Evolutionary conservation across 23 tunicate genomes (phyloP), one percentile per base, ranked within the genome.

Genomic region (Trididemnum clinides): DNA sequence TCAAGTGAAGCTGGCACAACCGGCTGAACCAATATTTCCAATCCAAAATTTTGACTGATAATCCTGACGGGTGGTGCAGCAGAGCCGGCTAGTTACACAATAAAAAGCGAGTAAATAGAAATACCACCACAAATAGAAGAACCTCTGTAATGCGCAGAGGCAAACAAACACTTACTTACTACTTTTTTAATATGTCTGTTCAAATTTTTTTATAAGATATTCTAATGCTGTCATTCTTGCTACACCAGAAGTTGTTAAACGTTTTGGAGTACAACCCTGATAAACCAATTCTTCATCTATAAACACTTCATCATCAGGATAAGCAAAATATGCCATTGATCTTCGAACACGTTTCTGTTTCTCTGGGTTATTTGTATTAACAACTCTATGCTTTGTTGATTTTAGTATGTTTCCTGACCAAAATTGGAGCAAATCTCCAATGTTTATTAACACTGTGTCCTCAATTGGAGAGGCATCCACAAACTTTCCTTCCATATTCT

Each of bases 391-490:
- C 33, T 85, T 85, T 4, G 95, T 90, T 1, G 95, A 90, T 79
- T 90, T 90, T 28, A 90, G 58, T 79, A 38, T 79, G 29, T 77
- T 77, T 54, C 33, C 21, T 15, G 95, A 77, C 95, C 95, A 90
- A 80, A 64, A 85, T 36, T 90, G 82, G 33, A 90, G 51, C 1
- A 71, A 19, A 49, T 89, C 93, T 0, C 93, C 93, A 51, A 89
- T 89, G 64, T 89, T 89, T 22, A 89, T 69, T n/a, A 90, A 63
- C 10, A 84, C 89, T 35, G 95, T 84, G 36, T 62, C 85, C 30
- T 85, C 72, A 19, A 90, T 90, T 0, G 95, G 95, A 1, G 33
- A 70, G 10, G 95, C 95, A 84, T 84, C 86, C 25, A 84, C 70
- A 39, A 39, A 90, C 71, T 84, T 71, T 32, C 88, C 88, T 5